These are phyloP conservation scores for Xyrauchen texanus DNA, from an alignment of 2,113 vertebrate species.

Conservation along the genomic window DNA sequence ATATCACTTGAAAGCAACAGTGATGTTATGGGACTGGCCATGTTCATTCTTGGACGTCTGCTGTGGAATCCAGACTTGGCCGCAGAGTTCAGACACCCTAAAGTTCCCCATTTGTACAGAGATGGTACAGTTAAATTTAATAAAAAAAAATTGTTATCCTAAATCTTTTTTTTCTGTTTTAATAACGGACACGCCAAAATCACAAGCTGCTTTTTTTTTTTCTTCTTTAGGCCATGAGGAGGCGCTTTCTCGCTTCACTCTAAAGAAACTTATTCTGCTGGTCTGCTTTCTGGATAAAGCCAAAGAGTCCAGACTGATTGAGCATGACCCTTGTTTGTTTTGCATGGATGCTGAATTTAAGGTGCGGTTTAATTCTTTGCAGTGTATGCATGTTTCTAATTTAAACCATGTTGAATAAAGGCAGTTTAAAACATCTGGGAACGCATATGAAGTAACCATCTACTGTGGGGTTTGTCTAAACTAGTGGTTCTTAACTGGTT, in stretches of 20 bases:
- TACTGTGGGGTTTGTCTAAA: too few species aligned
- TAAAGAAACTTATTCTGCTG: conserved; percentile 91
- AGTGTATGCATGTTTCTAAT: too few species aligned
- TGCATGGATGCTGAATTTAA: conserved; percentile 94
- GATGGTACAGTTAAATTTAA: conserved; percentile 82
- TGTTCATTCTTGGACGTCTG: conserved; percentile 89
- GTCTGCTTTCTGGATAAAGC: conserved; percentile 93
- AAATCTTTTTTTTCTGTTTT: too few species aligned
- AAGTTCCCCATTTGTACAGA: conserved; percentile 88
- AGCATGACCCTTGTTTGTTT: conserved; percentile 94
- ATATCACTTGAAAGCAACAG: conserved; percentile 90
- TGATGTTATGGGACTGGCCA: conserved; percentile 84
- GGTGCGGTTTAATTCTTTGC: conserved; percentile 65
- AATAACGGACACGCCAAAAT: too few species aligned
- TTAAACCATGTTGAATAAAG: too few species aligned
- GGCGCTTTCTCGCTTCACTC: conserved; percentile 88
- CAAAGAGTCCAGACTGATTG: conserved; percentile 89
- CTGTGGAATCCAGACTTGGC: conserved; percentile 96
- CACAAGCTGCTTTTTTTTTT: too few species aligned
- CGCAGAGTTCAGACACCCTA: conserved; percentile 83
- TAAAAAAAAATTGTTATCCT: too few species aligned
- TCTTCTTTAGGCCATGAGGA: conserved; percentile 87
- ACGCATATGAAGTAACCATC: too few species aligned
- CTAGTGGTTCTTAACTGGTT: too few species aligned
- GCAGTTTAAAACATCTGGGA: too few species aligned